Percentiles rank a stretch among this genome's conserved stretches.
phyloP scores from a whole-genome alignment of 2,113 vertebrate species.

The Baryphthengus martii region DNA sequence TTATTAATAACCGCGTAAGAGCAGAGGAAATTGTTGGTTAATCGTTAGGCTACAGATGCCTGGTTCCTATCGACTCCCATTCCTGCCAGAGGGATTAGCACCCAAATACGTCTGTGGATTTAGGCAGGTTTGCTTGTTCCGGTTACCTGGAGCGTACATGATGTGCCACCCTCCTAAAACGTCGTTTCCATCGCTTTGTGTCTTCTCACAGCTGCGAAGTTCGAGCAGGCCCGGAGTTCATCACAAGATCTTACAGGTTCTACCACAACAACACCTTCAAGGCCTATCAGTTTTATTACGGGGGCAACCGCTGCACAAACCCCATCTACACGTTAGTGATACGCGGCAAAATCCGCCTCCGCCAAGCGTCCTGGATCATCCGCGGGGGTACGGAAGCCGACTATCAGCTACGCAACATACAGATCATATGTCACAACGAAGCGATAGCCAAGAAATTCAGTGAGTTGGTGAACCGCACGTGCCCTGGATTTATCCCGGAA shows the following conservation, averaged over 20 bases:
- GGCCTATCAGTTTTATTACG: conserved; percentile 86
- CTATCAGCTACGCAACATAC: conserved; percentile 85
- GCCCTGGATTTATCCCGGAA: conserved; percentile 73
- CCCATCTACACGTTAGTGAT: conserved; percentile 84
- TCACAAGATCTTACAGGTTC: conserved; percentile 95
- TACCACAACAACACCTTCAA: conserved; percentile 89
- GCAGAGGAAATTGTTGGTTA: neutral
- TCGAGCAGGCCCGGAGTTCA: conserved; percentile 91
- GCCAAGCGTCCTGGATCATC: conserved; percentile 95
- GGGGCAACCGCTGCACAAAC: conserved; percentile 81
- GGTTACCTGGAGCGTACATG: neutral
- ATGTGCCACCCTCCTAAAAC: neutral
- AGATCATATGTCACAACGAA: conserved; percentile 85
- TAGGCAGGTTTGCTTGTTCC: neutral
- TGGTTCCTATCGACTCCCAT: neutral
- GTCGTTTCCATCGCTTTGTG: neutral
- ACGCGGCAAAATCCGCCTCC: conserved; percentile 86
- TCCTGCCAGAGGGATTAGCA: neutral
- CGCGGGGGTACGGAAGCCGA: conserved; percentile 92
- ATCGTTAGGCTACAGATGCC: neutral
- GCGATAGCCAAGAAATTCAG: conserved; percentile 77
- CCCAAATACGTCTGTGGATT: neutral
- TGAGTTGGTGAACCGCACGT: conserved; percentile 80
- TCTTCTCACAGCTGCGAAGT: conserved; percentile 87
- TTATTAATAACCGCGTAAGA: neutral